Base-by-base conservation (phyloP, 2,113 vertebrate genomes). In the Plecotus auritus region DNA sequence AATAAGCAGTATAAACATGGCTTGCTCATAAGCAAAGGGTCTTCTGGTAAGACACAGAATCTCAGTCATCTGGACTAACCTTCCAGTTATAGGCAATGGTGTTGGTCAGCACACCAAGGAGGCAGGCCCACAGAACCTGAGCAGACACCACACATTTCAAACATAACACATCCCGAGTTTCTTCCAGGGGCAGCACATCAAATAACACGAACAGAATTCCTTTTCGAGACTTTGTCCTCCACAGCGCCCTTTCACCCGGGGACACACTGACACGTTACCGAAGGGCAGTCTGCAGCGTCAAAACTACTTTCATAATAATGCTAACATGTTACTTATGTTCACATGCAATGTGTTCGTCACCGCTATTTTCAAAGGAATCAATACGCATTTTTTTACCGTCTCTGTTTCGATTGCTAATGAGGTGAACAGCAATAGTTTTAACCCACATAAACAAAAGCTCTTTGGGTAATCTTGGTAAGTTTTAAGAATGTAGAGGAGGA, bases 371-470 rank as follows among this genome's bases (percentile, higher is more conserved):
- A 78, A 88, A 74, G 18, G 17, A 78, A 72, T 93, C 35, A 4
- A 10, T 32, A 22, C 28, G 51, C 51, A 5, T 51, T 51, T 17
- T 42, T 80, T 45, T 45, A 90, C 67, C 13, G 0, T 28, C 35
- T 94, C 69, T 20, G 2, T 35, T 84, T 93, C 2, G 4, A 74
- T 70, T 35, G 64, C 17, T 49, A 83, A 82, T n/a, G 35, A 1
- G 2, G 26, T 17, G 61, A 92, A n/a, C 70, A 81, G 37, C 30
- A 9, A 76, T 35, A 93, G 91, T 56, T 81, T 86, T 91, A 97
- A 88, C 86, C 89, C 95, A 93, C 80, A 93, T 83, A 96, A 96
- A 93, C 91, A 93, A 95, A 95, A 93, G 80, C 30, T 89, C 74
- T 91, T 91, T 66, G 95, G 30, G 69, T 40, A 18, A 76, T 40